Conservation (phyloP, 30 jellyfish, hydroid and myxozoan species). For the Rhopilema esculentum region DNA sequence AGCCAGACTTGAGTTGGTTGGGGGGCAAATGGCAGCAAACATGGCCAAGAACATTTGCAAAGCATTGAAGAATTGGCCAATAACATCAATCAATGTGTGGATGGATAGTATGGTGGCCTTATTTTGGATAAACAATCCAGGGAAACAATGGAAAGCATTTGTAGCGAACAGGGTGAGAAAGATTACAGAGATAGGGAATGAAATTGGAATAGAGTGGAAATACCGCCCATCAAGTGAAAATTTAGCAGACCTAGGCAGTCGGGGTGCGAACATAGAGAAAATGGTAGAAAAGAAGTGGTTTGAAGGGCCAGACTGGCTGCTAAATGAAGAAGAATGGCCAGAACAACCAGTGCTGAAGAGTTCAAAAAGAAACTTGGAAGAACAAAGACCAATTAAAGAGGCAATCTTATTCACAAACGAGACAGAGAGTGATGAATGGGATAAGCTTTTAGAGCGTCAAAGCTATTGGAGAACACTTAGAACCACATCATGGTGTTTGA, state of each 20-base stretch:
- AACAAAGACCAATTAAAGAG: slow-evolving; percentile 8
- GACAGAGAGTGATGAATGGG: slow-evolving; percentile 52
- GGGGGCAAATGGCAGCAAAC: slow-evolving; percentile 78
- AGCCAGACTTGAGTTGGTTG: slow-evolving; percentile 76
- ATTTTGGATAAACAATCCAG: slow-evolving; percentile 19
- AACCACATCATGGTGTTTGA: slow-evolving; percentile 39
- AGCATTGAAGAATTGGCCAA: slow-evolving; percentile 29
- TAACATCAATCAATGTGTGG: slow-evolving; percentile 42
- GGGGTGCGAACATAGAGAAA: slow-evolving; percentile 26
- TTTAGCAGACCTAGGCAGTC: slow-evolving; percentile 39
- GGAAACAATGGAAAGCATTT: slow-evolving; percentile 35
- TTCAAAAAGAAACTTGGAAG: slow-evolving; percentile 2
- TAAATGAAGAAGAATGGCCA: slow-evolving; percentile 10
- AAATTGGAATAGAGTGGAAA: slow-evolving; percentile 19
- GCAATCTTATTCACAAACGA: slow-evolving; percentile 9
- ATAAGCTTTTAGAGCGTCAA: slow-evolving; percentile 23
- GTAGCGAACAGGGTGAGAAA: slow-evolving; percentile 38
- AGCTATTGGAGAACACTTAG: slow-evolving; percentile 56
- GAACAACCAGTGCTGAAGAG: slow-evolving; percentile 16
- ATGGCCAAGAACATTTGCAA: slow-evolving; percentile 29
- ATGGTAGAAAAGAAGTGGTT: slow-evolving; percentile 22
- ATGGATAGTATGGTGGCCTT: slow-evolving; percentile 49
- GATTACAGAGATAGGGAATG: slow-evolving; percentile 4
- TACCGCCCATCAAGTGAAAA: slow-evolving; percentile 38
- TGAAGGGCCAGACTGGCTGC: not conserved